Evolutionary conservation across 2,797 vertebrate species (phyloP).

Genomic region (Glyptemys insculpta): DNA sequence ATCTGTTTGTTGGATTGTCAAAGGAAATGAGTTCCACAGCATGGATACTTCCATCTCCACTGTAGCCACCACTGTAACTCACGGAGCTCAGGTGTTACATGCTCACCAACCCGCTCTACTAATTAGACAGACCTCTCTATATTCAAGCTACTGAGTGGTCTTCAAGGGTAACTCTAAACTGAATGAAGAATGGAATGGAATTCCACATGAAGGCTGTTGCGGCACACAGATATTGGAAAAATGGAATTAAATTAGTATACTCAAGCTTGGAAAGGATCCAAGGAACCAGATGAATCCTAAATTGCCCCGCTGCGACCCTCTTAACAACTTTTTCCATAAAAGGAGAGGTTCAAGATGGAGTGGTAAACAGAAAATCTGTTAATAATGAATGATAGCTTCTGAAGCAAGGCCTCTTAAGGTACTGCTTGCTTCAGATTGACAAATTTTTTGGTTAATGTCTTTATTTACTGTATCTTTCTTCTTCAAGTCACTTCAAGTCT

Average conservation of each 20-base stretch:
- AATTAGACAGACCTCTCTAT: not conserved
- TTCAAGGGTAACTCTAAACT: not conserved
- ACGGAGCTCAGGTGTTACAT: not conserved
- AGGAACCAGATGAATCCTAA: not conserved
- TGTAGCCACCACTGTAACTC: not conserved
- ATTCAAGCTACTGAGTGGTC: not conserved
- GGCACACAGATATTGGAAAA: not conserved
- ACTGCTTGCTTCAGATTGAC: slow-evolving; percentile 24
- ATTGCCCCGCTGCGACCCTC: not conserved
- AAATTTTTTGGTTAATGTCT: not conserved
- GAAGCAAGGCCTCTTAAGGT: not conserved
- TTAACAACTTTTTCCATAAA: not conserved
- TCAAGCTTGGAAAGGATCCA: not conserved
- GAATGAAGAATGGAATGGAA: not conserved
- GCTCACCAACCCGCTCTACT: not conserved
- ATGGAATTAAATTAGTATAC: not conserved
- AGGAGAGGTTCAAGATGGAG: not conserved
- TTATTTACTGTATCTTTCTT: not conserved
- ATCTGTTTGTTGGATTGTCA: not conserved
- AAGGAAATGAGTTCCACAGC: not conserved
- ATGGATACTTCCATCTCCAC: not conserved
- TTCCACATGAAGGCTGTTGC: not conserved
- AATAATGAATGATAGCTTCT: slow-evolving; percentile 1
- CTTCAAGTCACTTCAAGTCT: not conserved
- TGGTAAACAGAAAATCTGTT: not conserved